Conservation (phyloP, 2,113 vertebrate genomes). For the Excalfactoria chinensis region DNA sequence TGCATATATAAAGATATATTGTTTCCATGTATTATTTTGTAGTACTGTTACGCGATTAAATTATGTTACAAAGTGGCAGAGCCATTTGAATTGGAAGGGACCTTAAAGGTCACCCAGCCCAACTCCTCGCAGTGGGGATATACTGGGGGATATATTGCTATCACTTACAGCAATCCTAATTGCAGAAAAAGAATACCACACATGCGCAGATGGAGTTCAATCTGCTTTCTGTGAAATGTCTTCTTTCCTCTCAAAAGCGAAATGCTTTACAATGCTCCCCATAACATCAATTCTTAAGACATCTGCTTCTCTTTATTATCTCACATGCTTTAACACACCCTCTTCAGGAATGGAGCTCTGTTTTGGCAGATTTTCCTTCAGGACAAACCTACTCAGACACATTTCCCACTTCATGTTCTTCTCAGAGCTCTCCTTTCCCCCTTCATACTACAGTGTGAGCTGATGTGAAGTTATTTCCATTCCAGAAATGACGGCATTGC, state of each 20-base stretch:
- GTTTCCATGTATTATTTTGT: not conserved
- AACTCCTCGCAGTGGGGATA: too few relatives aligned
- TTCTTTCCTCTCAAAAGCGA: not conserved
- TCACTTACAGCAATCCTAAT: not conserved
- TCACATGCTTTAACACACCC: conserved; percentile 55
- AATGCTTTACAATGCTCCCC: not conserved
- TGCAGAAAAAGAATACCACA: not conserved
- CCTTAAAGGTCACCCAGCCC: too few relatives aligned
- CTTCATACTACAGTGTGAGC: not conserved
- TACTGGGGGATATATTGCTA: not conserved
- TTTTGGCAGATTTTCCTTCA: not conserved
- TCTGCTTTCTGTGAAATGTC: not conserved
- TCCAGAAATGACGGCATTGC: not conserved
- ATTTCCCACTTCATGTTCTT: not conserved
- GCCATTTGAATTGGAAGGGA: too few relatives aligned
- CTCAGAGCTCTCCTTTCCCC: not conserved
- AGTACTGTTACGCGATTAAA: not conserved
- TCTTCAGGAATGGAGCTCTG: conserved; percentile 37
- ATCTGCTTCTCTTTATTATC: conserved; percentile 56
- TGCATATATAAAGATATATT: not conserved
- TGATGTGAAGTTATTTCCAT: not conserved
- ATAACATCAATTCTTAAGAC: conserved; percentile 36
- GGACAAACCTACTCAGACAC: not conserved
- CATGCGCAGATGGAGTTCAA: not conserved
- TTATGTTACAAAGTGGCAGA: too few relatives aligned